Percentiles rank a stretch among this genome's conserved stretches.
Conservation (phyloP, 2,888 invertebrate genomes). For the Tipula lateralis region DNA sequence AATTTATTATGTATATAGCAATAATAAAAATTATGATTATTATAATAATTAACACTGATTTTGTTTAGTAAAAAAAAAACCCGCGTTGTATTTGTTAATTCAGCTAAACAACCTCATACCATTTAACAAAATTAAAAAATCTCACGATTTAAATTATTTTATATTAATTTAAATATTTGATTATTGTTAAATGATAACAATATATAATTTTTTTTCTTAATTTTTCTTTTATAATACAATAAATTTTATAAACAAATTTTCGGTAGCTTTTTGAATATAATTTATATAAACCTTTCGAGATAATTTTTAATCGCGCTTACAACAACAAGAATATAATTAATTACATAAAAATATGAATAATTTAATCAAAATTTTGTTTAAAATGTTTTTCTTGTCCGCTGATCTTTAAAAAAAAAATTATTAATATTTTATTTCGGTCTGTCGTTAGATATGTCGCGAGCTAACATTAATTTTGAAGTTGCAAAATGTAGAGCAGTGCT, state of each 20-base stretch:
- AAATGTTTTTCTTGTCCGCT: conserved; percentile 11
- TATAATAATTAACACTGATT: neutral
- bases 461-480: neutral
- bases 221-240: neutral
- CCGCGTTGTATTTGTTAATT: neutral
- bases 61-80: too few relatives aligned
- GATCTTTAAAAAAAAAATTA: neutral
- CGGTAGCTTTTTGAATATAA: neutral
- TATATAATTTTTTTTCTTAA: neutral
- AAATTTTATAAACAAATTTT: neutral
- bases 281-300: neutral
- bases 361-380: neutral
- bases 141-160: neutral
- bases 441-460: neutral
- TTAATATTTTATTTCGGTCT: neutral
- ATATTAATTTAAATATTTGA: neutral
- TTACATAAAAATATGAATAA: conserved; percentile 3
- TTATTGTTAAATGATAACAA: conserved; percentile 3
- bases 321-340: neutral
- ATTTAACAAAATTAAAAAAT: neutral
- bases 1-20: neutral
- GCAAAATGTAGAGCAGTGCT: neutral
- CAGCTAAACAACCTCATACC: neutral
- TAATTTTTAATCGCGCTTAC: neutral
- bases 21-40: neutral